Evolutionary conservation across 2,113 vertebrate genomes (phyloP).

Genomic region (Gracilinanus agilis): DNA sequence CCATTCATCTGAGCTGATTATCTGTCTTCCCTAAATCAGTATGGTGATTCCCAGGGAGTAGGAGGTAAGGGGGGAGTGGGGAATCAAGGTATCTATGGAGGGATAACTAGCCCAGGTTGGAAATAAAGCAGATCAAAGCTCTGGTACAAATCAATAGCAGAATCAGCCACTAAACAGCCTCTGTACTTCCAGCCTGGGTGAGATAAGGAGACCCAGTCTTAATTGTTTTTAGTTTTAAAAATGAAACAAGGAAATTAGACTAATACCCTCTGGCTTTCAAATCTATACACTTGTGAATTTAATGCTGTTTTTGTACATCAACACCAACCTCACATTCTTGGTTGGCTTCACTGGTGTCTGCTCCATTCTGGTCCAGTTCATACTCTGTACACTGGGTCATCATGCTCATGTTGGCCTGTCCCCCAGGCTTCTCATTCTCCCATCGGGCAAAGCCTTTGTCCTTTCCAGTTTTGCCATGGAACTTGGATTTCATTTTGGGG

Average conservation of each 20-base stretch:
- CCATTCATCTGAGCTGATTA: neutral
- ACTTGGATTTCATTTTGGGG: slow-evolving; percentile 96
- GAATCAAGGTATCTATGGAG: neutral
- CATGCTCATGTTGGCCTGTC: slow-evolving; percentile 77
- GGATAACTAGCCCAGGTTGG: neutral
- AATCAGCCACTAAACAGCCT: neutral
- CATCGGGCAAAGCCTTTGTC: slow-evolving; percentile 94
- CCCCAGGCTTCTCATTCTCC: slow-evolving; percentile 90
- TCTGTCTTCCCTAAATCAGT: neutral
- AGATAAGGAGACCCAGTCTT: neutral
- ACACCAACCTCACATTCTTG: slow-evolving; percentile 86
- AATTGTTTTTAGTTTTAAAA: neutral
- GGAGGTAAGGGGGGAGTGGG: neutral
- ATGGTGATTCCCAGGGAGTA: neutral
- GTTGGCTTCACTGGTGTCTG: slow-evolving; percentile 81
- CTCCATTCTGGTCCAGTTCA: slow-evolving; percentile 82
- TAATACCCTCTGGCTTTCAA: neutral
- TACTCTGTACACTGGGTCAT: slow-evolving; percentile 78
- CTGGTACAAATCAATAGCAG: neutral
- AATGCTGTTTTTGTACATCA: neutral
- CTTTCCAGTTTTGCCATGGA: slow-evolving; percentile 90
- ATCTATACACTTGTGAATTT: neutral
- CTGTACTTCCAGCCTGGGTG: neutral
- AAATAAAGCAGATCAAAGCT: neutral
- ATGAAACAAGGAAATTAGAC: neutral